Percentiles rank a stretch among this genome's conserved stretches.
These are phyloP conservation scores for Danaus melanippus DNA, from an alignment of 1,140 invertebrate genomes.

Conservation along the genomic window DNA sequence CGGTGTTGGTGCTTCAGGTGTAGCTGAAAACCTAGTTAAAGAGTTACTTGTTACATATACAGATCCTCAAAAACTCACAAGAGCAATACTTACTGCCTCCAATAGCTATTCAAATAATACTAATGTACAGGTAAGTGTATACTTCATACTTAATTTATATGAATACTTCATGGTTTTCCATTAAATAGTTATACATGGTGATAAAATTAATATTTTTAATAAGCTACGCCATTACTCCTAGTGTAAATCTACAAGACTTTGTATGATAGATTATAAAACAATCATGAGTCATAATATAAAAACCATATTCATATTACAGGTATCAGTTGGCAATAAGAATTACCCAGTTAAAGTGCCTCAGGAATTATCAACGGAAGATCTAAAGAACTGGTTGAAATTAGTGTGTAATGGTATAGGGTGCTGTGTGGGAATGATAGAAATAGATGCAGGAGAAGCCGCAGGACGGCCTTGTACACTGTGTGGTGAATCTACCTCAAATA, in stretches of 20 bases:
- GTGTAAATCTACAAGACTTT: no score
- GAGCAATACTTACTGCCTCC: conserved; percentile 53
- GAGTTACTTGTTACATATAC: conserved; percentile 49
- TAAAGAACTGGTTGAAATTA: conserved; percentile 63
- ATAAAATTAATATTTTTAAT: not conserved
- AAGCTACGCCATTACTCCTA: not conserved
- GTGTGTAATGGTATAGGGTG: conserved; percentile 55
- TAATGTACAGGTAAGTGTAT: conserved; percentile 52
- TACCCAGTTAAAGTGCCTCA: conserved; percentile 58
- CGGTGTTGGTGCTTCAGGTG: conserved; percentile 47
- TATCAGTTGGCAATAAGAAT: not conserved
- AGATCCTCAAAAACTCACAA: conserved; percentile 50
- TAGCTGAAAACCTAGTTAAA: conserved; percentile 46
- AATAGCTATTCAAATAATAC: conserved; percentile 56
- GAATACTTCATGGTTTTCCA: no score
- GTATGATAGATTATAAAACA: no score
- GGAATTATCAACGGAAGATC: conserved; percentile 52
- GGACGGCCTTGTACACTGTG: conserved; percentile 54
- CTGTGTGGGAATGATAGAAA: conserved; percentile 61
- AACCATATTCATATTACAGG: no score
- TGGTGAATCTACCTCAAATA: conserved; percentile 58
- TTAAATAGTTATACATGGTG: no score
- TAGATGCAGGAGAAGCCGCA: conserved; percentile 55
- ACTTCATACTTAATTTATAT: not conserved
- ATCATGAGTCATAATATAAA: no score